Conservation (phyloP, 2,888 invertebrate genomes). For the Spialia ferax region DNA sequence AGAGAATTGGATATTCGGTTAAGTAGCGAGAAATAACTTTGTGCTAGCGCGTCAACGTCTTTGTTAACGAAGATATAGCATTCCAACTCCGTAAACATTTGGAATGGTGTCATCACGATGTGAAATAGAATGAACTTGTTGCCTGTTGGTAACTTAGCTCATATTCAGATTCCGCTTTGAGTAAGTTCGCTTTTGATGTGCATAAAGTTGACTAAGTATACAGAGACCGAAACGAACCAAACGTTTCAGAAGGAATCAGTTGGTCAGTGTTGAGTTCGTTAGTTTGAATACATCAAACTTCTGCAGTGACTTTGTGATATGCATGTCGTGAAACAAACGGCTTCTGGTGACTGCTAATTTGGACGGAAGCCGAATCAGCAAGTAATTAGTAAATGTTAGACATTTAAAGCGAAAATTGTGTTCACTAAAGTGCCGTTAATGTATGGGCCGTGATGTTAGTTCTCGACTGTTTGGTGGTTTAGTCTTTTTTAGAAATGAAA, state of each 20-base stretch:
- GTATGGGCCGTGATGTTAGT: no score
- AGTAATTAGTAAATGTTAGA: no score
- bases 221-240: constrained; percentile 5
- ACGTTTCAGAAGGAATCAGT: constrained; percentile 10
- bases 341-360: constrained; percentile 2
- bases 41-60: not conserved
- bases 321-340: not conserved
- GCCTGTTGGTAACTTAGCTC: constrained; percentile 31
- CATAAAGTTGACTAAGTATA: constrained; percentile 32
- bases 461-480: no score
- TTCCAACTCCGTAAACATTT: constrained; percentile 3
- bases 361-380: not conserved
- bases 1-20: not conserved
- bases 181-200: constrained; percentile 35
- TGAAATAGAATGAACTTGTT: constrained; percentile 32
- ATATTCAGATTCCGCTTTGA: constrained; percentile 34
- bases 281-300: constrained; percentile 13
- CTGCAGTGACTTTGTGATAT: not conserved
- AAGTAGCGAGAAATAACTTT: not conserved
- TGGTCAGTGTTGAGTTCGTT: constrained; percentile 8
- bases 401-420: no score
- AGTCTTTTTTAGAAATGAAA: no score
- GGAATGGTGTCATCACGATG: constrained; percentile 10
- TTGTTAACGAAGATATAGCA: constrained; percentile 1
- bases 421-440: no score